These are phyloP conservation scores for Geopemphigus sp. DNA, from an alignment of 1,140 invertebrate species.

Conservation along the genomic window DNA sequence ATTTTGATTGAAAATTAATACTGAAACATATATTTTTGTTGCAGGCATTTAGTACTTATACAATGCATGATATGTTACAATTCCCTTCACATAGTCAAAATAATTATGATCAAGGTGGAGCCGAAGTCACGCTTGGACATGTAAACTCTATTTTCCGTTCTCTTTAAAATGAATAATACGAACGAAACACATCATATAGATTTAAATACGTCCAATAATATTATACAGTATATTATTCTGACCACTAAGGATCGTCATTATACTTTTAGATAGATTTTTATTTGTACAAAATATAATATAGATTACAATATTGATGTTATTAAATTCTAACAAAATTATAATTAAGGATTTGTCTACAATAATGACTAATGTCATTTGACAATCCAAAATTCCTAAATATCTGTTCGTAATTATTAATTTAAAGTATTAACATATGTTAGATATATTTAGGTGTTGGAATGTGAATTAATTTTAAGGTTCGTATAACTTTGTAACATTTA, in stretches of 20 bases:
- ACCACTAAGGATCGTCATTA: neutral
- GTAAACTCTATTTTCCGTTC: conserved; percentile 40
- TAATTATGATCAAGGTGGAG: conserved; percentile 5
- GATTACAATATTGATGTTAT: neutral
- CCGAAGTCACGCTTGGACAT: conserved; percentile 3
- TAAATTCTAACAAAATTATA: neutral
- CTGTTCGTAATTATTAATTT: neutral
- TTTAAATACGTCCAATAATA: neutral
- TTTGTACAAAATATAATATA: neutral
- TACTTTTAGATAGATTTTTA: neutral
- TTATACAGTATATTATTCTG: neutral
- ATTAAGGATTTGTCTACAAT: neutral
- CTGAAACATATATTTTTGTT: neutral
- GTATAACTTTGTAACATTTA: too few species aligned
- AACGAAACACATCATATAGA: neutral
- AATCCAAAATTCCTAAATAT: too few species aligned
- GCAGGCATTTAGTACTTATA: neutral
- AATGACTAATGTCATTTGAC: too few species aligned
- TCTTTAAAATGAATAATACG: neutral
- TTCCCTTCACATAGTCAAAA: neutral
- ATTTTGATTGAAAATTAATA: neutral
- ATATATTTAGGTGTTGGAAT: conserved; percentile 6
- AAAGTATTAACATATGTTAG: neutral
- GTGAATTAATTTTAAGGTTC: neutral
- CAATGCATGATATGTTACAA: conserved; percentile 5